A percentile compares a stretch with the other conserved stretches of the same genome.
phyloP scores from a whole-genome alignment of 2,113 vertebrate genomes.

The Bufo bufo region DNA sequence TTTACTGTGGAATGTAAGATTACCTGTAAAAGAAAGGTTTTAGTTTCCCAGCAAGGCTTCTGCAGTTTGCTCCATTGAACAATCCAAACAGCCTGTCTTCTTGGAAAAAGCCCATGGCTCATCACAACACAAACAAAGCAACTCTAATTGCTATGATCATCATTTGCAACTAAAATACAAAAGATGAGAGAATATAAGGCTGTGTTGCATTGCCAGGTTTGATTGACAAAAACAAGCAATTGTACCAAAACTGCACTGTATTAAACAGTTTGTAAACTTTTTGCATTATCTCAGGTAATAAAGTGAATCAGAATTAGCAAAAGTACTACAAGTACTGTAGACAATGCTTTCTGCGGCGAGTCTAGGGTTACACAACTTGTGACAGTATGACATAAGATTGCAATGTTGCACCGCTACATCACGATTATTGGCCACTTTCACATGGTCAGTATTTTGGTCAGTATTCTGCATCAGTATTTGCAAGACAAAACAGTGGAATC shows the following conservation, averaged over 20 bases:
- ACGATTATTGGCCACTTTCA: no score
- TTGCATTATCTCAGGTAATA: background rate
- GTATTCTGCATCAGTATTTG: no score
- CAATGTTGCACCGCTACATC: no score
- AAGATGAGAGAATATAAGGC: background rate
- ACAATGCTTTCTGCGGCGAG: no score
- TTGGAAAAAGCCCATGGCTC: conserved; percentile 80
- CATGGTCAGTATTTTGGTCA: no score
- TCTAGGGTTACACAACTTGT: no score
- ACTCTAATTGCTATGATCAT: conserved; percentile 81
- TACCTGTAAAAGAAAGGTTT: conserved; percentile 96
- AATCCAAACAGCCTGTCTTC: conserved; percentile 73
- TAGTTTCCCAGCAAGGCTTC: conserved; percentile 84
- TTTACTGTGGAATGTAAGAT: background rate
- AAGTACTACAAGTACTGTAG: no score
- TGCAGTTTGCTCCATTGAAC: conserved; percentile 81
- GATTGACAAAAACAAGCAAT: background rate
- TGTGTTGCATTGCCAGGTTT: background rate
- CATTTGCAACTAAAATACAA: conserved; percentile 73
- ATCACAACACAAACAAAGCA: conserved; percentile 88
- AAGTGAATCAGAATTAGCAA: no score
- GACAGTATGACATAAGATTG: no score
- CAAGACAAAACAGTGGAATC: no score
- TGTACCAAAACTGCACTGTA: background rate
- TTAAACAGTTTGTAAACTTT: background rate